Evolutionary conservation across 92 coral and sea anemone genomes (phyloP).

Genomic region (Nematostella vectensis): DNA sequence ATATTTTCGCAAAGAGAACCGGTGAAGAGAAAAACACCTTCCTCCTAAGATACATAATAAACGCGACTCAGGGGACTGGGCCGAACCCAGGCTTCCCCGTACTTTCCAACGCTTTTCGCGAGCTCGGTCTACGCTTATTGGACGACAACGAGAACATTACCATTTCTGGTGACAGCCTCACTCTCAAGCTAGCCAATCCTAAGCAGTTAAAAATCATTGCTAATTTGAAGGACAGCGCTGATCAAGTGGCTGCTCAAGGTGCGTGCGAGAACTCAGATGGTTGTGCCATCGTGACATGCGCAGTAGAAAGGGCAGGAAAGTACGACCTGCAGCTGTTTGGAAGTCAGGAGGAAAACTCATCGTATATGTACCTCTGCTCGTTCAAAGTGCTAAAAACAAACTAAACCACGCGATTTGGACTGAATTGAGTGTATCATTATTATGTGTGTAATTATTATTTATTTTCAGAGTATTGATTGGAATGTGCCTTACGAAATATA

Average conservation of each 20-base stretch:
- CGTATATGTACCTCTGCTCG: background rate
- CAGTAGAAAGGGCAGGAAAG: background rate
- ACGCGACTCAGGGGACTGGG: constrained; percentile 24
- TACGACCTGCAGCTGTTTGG: constrained; percentile 3
- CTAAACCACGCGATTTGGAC: no score
- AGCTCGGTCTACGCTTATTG: constrained; percentile 8
- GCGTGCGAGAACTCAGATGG: constrained; percentile 1
- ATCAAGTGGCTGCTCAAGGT: background rate
- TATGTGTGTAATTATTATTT: no score
- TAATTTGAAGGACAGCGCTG: background rate
- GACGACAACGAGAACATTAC: constrained; percentile 19
- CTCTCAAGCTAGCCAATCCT: background rate
- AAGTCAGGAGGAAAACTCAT: background rate
- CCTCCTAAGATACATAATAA: constrained; percentile 22
- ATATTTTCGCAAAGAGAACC: constrained; percentile 36
- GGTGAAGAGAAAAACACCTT: constrained; percentile 6
- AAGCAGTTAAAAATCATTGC: background rate
- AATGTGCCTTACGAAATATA: no score
- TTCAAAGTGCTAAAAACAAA: background rate
- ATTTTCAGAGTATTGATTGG: no score
- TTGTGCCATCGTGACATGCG: background rate
- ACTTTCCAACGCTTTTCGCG: constrained; percentile 2
- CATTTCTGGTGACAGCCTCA: background rate
- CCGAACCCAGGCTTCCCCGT: constrained; percentile 33
- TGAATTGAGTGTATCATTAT: no score